These are phyloP conservation scores for Bubo scandiacus DNA, from an alignment of 2,113 vertebrate species.

Conservation along the genomic window DNA sequence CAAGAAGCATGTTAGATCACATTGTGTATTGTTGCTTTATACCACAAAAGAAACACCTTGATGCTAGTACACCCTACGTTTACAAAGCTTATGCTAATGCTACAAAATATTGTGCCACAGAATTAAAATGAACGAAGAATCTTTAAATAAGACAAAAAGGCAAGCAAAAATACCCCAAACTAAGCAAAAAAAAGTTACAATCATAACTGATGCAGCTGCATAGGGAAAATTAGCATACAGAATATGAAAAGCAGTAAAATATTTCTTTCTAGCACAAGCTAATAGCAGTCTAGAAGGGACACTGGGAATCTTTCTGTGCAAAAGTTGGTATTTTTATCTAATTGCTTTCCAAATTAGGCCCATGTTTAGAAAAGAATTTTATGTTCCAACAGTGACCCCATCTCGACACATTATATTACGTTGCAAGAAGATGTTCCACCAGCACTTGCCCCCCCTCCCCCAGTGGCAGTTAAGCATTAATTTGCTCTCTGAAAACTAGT, in stretches of 20 bases:
- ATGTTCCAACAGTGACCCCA: not conserved
- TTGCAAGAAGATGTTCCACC: not conserved
- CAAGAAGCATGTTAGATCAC: not conserved
- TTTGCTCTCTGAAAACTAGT: not conserved
- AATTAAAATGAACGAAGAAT: not conserved
- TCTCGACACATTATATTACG: not conserved
- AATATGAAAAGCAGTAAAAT: not conserved
- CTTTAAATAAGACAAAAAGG: not conserved
- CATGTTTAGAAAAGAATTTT: not conserved
- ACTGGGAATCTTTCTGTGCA: not conserved
- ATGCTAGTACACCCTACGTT: not conserved
- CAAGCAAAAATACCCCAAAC: not conserved
- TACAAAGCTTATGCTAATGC: not conserved
- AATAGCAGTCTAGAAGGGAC: not conserved
- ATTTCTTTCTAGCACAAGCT: not conserved
- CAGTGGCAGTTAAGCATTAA: not conserved
- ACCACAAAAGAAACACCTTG: not conserved
- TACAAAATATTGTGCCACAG: not conserved
- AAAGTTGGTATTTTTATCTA: not conserved
- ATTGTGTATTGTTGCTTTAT: not conserved
- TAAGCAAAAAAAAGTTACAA: not conserved
- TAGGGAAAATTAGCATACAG: not conserved
- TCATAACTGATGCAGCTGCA: not conserved
- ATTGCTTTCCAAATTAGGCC: not conserved
- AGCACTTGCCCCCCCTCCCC: accelerated